Percentiles rank a stretch among this genome's conserved stretches.
Evolutionary conservation across 2,888 invertebrate species (phyloP).

Genomic region (Ophion ellenae): DNA sequence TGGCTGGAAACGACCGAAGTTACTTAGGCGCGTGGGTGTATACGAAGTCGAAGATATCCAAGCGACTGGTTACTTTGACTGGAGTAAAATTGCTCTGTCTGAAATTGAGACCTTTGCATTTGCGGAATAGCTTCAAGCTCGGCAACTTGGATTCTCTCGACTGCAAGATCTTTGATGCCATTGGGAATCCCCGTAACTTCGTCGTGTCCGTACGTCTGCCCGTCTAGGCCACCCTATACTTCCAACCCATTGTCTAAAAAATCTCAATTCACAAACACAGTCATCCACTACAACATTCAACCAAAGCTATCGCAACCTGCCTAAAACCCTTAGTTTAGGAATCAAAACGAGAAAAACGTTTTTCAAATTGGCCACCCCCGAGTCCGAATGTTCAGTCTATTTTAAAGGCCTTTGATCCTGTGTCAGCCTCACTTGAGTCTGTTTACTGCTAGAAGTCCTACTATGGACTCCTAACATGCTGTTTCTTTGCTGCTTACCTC

Average conservation of each 20-base stretch:
- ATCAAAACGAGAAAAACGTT: neutral
- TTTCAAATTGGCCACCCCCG: neutral
- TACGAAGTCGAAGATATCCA: neutral
- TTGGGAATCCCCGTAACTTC: neutral
- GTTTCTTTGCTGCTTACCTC: no score
- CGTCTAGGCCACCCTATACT: neutral
- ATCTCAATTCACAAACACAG: neutral
- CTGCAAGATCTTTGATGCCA: neutral
- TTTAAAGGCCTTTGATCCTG: no score
- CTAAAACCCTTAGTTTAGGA: neutral
- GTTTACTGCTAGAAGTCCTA: no score
- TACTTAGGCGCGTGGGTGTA: neutral
- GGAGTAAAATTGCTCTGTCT: neutral
- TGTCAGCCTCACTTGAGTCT: no score
- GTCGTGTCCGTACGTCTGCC: no score
- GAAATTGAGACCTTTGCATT: conserved; percentile 8
- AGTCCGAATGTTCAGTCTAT: no score
- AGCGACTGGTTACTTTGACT: conserved; percentile 1
- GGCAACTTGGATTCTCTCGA: neutral
- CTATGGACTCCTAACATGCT: no score
- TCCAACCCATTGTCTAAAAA: neutral
- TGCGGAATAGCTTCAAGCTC: neutral
- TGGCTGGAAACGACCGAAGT: conserved; percentile 37
- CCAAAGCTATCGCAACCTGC: neutral
- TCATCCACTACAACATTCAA: neutral